phyloP scores from a whole-genome alignment of 2,797 vertebrate species.

The Neosalanx taihuensis region DNA sequence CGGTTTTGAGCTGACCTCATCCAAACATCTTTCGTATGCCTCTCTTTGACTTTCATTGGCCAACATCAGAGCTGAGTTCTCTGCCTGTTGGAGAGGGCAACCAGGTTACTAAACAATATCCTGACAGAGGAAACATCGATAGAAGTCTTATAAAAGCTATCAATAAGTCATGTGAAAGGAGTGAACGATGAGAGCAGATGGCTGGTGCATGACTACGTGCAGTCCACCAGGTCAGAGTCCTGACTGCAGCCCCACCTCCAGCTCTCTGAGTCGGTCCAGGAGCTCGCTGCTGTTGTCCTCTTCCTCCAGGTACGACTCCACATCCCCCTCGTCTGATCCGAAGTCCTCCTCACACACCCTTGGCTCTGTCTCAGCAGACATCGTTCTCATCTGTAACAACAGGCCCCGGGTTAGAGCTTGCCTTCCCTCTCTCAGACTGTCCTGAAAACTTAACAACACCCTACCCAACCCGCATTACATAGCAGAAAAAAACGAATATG shows the following conservation, averaged over 20 bases:
- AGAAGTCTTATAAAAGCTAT: too few relatives aligned
- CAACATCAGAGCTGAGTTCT: slow-evolving; percentile 88
- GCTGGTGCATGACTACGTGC: not conserved
- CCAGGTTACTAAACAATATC: slow-evolving; percentile 16
- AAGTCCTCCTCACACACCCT: slow-evolving; percentile 75
- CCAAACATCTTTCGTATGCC: slow-evolving; percentile 89
- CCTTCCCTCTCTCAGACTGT: not conserved
- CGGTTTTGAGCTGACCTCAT: slow-evolving; percentile 72
- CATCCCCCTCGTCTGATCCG: slow-evolving; percentile 66
- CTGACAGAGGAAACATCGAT: not conserved
- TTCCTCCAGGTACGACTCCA: slow-evolving; percentile 73
- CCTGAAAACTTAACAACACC: too few relatives aligned
- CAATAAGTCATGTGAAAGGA: too few relatives aligned
- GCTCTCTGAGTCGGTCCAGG: slow-evolving; percentile 85
- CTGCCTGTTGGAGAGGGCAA: slow-evolving; percentile 70
- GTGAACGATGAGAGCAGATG: too few relatives aligned
- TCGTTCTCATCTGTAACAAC: slow-evolving; percentile 68
- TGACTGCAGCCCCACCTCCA: slow-evolving; percentile 76
- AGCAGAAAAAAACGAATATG: not conserved
- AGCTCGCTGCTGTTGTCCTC: slow-evolving; percentile 86
- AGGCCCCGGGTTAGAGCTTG: not conserved
- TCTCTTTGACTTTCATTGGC: slow-evolving; percentile 95
- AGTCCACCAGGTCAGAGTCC: not conserved
- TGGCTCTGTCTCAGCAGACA: slow-evolving; percentile 82
- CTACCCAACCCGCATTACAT: too few relatives aligned